Evolutionary conservation across 2,113 vertebrate species (phyloP).

Genomic region (Corynorhinus townsendii): DNA sequence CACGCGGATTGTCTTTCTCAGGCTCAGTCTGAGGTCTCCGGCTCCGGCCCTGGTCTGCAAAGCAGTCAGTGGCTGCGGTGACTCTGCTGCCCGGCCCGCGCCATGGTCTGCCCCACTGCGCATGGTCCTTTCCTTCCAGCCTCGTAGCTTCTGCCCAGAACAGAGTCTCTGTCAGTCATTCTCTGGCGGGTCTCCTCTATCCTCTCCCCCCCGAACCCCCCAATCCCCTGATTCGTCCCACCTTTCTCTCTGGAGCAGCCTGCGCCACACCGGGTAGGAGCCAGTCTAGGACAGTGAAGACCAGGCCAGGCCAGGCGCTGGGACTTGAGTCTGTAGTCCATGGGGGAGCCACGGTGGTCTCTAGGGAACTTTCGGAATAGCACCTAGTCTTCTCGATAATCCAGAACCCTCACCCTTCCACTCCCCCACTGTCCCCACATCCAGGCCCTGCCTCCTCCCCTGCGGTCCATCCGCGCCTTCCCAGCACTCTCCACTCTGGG

Average conservation of each 20-base stretch:
- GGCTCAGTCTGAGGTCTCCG: background rate
- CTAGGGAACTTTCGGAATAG: background rate
- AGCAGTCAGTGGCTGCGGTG: background rate
- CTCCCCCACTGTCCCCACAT: background rate
- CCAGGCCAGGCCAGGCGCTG: background rate
- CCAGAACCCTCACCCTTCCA: background rate
- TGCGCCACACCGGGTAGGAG: rapidly evolving
- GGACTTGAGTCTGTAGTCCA: background rate
- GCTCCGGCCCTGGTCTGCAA: background rate
- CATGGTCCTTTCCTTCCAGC: too few relatives aligned
- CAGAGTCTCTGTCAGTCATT: too few relatives aligned
- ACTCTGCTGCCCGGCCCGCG: background rate
- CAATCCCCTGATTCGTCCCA: too few relatives aligned
- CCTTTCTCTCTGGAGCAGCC: too few relatives aligned
- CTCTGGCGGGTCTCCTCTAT: background rate
- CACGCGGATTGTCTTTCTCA: rapidly evolving
- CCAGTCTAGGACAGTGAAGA: rapidly evolving
- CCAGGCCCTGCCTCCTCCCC: background rate
- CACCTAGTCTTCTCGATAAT: background rate
- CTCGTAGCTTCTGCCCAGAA: background rate
- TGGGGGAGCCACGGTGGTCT: background rate
- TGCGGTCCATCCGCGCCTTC: rapidly evolving
- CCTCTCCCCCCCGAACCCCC: too few relatives aligned
- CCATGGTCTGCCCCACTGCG: background rate
- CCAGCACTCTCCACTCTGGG: background rate